Conservation (phyloP, 1,140 invertebrate species). For the Zaprionus inermis region DNA sequence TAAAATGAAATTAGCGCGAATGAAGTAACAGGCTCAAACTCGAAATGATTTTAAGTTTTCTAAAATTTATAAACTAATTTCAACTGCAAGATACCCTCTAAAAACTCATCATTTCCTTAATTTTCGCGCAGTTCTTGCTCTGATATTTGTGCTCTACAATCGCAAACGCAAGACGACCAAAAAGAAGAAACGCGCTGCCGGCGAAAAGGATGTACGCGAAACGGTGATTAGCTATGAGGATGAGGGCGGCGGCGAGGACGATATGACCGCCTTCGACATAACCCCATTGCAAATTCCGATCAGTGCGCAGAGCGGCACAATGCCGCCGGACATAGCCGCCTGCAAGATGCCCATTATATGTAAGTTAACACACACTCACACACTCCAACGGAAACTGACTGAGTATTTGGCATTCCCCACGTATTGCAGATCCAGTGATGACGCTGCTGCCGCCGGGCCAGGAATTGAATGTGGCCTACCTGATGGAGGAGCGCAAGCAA, state of each 20-base stretch:
- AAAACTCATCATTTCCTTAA: background rate
- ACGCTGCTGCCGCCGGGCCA: conserved; percentile 85
- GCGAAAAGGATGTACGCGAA: conserved; percentile 98
- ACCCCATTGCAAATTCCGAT: conserved; percentile 98
- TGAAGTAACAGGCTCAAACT: background rate
- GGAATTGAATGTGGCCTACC: conserved; percentile 97
- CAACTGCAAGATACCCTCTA: background rate
- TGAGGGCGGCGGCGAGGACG: conserved; percentile 98
- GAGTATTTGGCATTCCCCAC: conserved; percentile 4
- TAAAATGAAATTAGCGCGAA: background rate
- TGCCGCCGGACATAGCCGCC: conserved; percentile 91
- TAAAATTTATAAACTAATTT: background rate
- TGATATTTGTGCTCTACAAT: conserved; percentile 97
- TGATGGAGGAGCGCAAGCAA: conserved; percentile 97
- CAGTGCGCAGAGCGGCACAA: conserved; percentile 87
- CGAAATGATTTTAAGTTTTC: too few species aligned
- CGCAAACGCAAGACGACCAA: conserved; percentile 93
- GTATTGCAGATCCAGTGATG: conserved; percentile 86
- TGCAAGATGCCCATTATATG: conserved; percentile 90
- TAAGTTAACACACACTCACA: conserved; percentile 85
- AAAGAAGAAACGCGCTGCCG: conserved; percentile 96
- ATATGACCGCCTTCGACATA: conserved; percentile 99
- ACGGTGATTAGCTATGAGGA: conserved; percentile 99
- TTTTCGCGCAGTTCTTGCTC: conserved; percentile 90
- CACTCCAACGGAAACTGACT: background rate